Evolutionary conservation across 2,113 vertebrate species (phyloP).

Genomic region (Opisthocomus hoazin): DNA sequence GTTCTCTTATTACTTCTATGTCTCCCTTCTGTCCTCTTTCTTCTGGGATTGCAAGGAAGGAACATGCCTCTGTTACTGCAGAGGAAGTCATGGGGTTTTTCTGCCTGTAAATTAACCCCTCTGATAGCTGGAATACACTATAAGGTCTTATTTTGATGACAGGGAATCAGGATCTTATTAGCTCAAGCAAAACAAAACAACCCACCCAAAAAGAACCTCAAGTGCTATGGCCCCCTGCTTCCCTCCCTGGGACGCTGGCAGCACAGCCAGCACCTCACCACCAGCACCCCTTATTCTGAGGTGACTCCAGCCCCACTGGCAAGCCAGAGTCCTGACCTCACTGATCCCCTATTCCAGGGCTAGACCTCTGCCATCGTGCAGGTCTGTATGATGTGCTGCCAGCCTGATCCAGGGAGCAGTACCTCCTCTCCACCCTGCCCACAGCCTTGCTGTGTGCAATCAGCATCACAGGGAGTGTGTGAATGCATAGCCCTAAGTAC

Average conservation of each 20-base stretch:
- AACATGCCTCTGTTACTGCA: not conserved
- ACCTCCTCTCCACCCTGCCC: not conserved
- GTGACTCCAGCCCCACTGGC: not conserved
- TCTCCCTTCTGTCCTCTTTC: not conserved
- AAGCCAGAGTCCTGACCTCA: not conserved
- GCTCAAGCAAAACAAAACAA: not conserved
- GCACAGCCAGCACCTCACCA: not conserved
- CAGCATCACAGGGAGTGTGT: fast-evolving
- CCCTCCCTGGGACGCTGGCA: not conserved
- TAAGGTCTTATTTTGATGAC: not conserved
- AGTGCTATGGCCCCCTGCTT: not conserved
- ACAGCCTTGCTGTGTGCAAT: not conserved
- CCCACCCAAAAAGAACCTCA: not conserved
- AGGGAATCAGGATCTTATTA: not conserved
- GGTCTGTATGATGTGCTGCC: not conserved
- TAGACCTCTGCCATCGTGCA: not conserved
- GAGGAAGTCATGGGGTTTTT: not conserved
- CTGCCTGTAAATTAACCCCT: not conserved
- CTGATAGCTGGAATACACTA: not conserved
- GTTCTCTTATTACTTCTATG: not conserved
- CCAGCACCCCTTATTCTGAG: not conserved
- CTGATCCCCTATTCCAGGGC: fast-evolving
- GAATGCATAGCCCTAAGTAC: not conserved
- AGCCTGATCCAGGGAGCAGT: not conserved
- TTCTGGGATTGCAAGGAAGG: not conserved